These are phyloP conservation scores for Etheostoma nigrum DNA, from an alignment of 2,797 vertebrate species.

Conservation along the genomic window DNA sequence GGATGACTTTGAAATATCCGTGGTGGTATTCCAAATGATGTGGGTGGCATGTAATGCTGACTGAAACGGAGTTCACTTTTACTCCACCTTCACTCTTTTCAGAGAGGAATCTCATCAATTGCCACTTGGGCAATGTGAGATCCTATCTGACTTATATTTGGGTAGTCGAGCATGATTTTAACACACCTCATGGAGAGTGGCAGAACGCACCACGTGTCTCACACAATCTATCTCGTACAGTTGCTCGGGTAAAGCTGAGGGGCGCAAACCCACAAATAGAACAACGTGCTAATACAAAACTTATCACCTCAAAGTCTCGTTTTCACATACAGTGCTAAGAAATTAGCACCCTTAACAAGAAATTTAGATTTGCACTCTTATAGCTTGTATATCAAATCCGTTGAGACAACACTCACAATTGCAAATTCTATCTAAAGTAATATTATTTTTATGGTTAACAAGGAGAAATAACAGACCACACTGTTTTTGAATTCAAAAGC, in stretches of 20 bases:
- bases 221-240: constrained; percentile 55
- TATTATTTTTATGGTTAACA: constrained; percentile 26
- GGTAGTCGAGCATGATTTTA: constrained; percentile 77
- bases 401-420: constrained; percentile 28
- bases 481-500: constrained; percentile 37
- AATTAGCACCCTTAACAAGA: constrained; percentile 67
- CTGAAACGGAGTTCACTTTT: constrained; percentile 28
- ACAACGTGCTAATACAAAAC: constrained; percentile 66
- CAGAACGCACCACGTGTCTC: constrained; percentile 66
- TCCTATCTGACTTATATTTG: constrained; percentile 72
- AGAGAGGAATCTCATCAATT: constrained; percentile 68
- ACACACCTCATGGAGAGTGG: constrained; percentile 62
- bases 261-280: constrained; percentile 76
- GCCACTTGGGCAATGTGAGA: constrained; percentile 77
- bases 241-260: constrained; percentile 68
- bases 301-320: constrained; percentile 49
- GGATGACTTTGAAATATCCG: constrained; percentile 34
- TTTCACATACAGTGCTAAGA: constrained; percentile 70
- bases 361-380: constrained; percentile 52
- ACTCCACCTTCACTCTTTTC: constrained; percentile 38
- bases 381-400: constrained; percentile 24
- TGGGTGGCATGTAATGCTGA: constrained; percentile 30
- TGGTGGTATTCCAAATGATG: constrained; percentile 27
- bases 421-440: constrained; percentile 50
- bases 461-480: constrained; percentile 30